A percentile compares a stretch with the other conserved stretches of the same genome.
Conservation (phyloP, 2,888 invertebrate genomes). For the Autographa pulchrina region DNA sequence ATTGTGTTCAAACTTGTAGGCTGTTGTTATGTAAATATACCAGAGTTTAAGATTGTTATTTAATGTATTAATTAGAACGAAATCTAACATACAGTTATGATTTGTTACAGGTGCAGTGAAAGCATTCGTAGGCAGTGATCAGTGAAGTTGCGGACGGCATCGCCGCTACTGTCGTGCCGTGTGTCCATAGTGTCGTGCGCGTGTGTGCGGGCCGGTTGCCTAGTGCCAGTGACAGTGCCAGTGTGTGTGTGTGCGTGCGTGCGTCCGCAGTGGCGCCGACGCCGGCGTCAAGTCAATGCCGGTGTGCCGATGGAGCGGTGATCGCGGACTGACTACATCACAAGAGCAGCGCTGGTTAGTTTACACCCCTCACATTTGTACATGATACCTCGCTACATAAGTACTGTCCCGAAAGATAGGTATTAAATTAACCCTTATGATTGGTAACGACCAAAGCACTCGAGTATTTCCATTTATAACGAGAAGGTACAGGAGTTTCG, state of each 20-base stretch:
- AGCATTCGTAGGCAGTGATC: constrained; percentile 63
- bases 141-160: constrained; percentile 65
- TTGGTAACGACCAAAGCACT: neutral
- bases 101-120: constrained; percentile 79
- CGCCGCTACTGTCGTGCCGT: constrained; percentile 58
- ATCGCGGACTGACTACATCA: constrained; percentile 84
- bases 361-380: neutral
- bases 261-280: constrained; percentile 82
- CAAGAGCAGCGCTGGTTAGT: constrained; percentile 87
- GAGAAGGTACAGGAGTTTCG: too few species aligned
- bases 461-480: too few species aligned
- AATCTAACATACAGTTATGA: constrained; percentile 54
- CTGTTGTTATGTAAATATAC: constrained; percentile 6
- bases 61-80: neutral
- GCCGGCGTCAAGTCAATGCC: constrained; percentile 84
- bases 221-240: constrained; percentile 63
- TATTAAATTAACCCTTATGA: neutral
- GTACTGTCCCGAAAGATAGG: neutral
- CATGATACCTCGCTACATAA: too few species aligned
- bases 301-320: constrained; percentile 89
- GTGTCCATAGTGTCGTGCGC: constrained; percentile 63
- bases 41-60: neutral
- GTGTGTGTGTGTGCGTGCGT: constrained; percentile 64
- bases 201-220: constrained; percentile 62
- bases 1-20: neutral